These are phyloP conservation scores for Hexactinellida sp. DNA, from an alignment of 37 sponge, comb jelly and placozoan species.

Conservation along the genomic window DNA sequence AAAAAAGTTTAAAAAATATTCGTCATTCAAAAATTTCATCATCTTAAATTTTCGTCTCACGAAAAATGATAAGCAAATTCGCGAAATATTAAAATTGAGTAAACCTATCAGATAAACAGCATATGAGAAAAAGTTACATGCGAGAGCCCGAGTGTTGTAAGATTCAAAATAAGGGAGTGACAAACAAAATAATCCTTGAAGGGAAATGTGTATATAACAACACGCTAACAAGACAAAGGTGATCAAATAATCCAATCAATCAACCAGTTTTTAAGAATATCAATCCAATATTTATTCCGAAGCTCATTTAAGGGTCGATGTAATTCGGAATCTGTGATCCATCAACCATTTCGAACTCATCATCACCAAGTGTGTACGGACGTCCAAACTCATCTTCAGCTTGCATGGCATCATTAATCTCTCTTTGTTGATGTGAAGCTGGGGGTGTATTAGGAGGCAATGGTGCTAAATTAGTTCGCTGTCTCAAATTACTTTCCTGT, in stretches of 20 bases:
- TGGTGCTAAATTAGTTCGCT: background rate
- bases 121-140: no score
- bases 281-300: background rate
- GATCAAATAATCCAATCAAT: background rate
- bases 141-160: no score
- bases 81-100: no score
- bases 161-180: no score
- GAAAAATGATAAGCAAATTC: no score
- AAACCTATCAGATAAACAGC: no score
- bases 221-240: background rate
- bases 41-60: no score
- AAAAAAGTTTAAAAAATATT: no score
- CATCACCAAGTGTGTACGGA: background rate
- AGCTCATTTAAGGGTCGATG: background rate
- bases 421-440: background rate
- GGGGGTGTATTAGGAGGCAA: background rate
- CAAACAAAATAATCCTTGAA: background rate
- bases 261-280: background rate
- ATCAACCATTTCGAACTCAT: slow-evolving; percentile 11
- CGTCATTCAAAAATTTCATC: no score
- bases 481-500: background rate
- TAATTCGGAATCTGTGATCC: background rate
- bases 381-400: background rate
- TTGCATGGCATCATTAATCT: background rate
- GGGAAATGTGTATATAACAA: background rate